Evolutionary conservation across 2,888 invertebrate species (phyloP).

Genomic region (Dysmachus trigonus): DNA sequence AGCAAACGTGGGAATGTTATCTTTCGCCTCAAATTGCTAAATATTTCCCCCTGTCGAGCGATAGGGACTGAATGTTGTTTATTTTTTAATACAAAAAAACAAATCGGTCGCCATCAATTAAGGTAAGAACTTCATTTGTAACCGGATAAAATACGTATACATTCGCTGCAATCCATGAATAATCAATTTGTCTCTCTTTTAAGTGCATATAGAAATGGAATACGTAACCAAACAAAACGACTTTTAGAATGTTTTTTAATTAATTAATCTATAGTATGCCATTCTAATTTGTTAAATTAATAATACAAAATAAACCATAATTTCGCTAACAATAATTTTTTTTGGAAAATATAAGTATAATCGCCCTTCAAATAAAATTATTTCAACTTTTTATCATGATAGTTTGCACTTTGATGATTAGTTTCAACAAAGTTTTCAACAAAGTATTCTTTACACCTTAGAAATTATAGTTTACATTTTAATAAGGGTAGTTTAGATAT

Average conservation of each 20-base stretch:
- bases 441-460: no score
- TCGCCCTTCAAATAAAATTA: no score
- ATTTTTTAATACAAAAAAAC: not conserved
- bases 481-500: no score
- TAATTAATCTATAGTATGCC: no score
- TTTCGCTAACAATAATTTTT: no score
- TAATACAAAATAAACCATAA: no score
- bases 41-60: not conserved
- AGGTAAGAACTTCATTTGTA: not conserved
- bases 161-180: not conserved
- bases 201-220: not conserved
- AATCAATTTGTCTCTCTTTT: not conserved
- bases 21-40: conserved; percentile 21
- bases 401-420: no score
- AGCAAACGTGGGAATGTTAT: conserved; percentile 35
- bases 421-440: no score
- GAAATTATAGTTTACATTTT: no score
- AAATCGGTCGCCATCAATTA: not conserved
- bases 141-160: not conserved
- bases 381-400: no score
- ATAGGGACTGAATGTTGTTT: not conserved
- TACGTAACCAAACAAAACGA: not conserved
- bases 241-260: not conserved
- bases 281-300: no score
- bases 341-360: no score